These are phyloP conservation scores for Penaeus vannamei DNA, from an alignment of 1,140 invertebrate species.

Conservation along the genomic window DNA sequence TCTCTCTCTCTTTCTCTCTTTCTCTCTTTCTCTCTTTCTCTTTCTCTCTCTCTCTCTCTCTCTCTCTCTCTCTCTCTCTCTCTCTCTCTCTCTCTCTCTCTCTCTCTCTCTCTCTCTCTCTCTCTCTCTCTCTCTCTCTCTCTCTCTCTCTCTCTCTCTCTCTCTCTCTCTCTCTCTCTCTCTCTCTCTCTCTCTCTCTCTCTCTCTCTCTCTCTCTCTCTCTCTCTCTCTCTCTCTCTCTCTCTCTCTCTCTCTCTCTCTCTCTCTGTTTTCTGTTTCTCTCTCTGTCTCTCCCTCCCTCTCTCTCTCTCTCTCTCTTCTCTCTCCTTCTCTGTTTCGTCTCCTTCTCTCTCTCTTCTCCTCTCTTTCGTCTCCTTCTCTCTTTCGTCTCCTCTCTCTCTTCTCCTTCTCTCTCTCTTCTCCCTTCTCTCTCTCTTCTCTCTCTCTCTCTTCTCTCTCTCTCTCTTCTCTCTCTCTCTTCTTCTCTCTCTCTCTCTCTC, in stretches of 20 bases:
- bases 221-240: too few species aligned
- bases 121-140: constrained; percentile 5
- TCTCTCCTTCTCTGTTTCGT: neutral
- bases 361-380: neutral
- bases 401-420: constrained; percentile 12
- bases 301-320: constrained; percentile 26
- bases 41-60: neutral
- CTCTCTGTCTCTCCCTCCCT: neutral
- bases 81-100: constrained; percentile 30
- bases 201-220: too few species aligned
- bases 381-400: constrained; percentile 5
- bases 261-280: too few species aligned
- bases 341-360: neutral
- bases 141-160: neutral
- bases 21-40: constrained; percentile 11
- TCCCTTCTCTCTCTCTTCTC: neutral
- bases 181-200: too few species aligned
- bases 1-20: constrained; percentile 11
- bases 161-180: too few species aligned
- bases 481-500: neutral
- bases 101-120: constrained; percentile 27
- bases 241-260: too few species aligned
- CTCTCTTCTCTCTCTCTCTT: too few species aligned
- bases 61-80: constrained; percentile 19
- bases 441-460: neutral